A percentile compares a stretch with the other conserved stretches of the same genome.
Conservation (phyloP, 2,888 invertebrate genomes). For the Ametastegia equiseti region DNA sequence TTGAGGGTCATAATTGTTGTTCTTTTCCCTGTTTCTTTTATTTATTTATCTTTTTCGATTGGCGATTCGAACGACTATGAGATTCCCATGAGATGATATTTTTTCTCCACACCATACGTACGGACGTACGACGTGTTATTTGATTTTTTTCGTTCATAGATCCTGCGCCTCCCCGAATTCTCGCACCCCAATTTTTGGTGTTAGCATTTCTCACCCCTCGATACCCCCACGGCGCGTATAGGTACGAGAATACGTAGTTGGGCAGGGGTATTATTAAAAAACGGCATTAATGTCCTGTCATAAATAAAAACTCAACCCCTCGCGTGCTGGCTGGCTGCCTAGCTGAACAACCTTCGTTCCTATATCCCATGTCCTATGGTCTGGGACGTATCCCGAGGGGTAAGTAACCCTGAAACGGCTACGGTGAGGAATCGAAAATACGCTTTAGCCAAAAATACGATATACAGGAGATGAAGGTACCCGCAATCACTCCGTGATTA, state of each 20-base stretch:
- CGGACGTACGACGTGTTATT: background rate
- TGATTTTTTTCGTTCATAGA: slow-evolving; percentile 19
- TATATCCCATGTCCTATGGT: slow-evolving; percentile 50
- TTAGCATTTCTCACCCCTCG: slow-evolving; percentile 47
- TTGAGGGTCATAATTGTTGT: no score
- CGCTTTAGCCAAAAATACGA: no score
- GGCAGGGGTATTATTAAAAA: slow-evolving; percentile 65
- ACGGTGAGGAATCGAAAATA: no score
- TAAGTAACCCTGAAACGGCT: no score
- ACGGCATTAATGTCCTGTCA: slow-evolving; percentile 67
- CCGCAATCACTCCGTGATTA: no score
- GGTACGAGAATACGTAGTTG: slow-evolving; percentile 55
- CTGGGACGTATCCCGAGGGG: no score
- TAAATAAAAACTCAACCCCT: slow-evolving; percentile 62
- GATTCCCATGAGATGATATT: no score
- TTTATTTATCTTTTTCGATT: background rate
- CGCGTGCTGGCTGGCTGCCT: background rate
- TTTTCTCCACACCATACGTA: slow-evolving; percentile 33
- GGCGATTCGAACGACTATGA: no score
- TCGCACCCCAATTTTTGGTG: slow-evolving; percentile 49
- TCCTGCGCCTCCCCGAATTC: background rate
- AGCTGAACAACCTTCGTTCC: slow-evolving; percentile 38
- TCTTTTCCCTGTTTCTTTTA: no score
- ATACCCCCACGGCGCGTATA: background rate
- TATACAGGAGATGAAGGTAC: no score